Conservation (phyloP, 1,140 invertebrate species). For the Drosophila rufa region DNA sequence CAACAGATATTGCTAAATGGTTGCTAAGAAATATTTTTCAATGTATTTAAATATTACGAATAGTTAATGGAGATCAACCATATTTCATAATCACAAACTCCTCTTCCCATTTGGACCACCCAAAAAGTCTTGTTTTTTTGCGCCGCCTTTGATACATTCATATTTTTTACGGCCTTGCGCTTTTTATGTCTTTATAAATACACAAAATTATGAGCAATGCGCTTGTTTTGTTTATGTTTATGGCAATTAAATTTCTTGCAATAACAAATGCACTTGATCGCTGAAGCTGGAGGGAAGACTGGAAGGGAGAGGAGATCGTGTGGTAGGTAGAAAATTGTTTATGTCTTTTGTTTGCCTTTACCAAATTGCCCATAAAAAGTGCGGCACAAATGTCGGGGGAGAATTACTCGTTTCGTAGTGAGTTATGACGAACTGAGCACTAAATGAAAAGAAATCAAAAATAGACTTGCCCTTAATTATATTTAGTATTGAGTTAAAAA, state of each 20-base stretch:
- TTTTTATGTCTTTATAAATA: slow-evolving; percentile 78
- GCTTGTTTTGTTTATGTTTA: slow-evolving; percentile 62
- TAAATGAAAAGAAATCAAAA: too few species aligned
- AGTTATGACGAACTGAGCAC: too few species aligned
- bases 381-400: slow-evolving; percentile 11
- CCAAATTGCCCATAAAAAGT: slow-evolving; percentile 42
- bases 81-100: background rate
- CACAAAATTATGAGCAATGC: slow-evolving; percentile 64
- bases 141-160: slow-evolving; percentile 72
- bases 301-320: background rate
- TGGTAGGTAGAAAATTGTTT: slow-evolving; percentile 49
- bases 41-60: too few species aligned
- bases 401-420: background rate
- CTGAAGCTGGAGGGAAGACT: too few species aligned
- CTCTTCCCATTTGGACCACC: slow-evolving; percentile 44
- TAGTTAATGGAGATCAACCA: too few species aligned
- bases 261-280: slow-evolving; percentile 59
- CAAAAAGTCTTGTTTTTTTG: slow-evolving; percentile 25
- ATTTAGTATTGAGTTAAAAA: too few species aligned
- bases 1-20: too few species aligned
- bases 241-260: slow-evolving; percentile 73
- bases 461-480: too few species aligned
- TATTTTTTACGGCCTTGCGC: slow-evolving; percentile 65
- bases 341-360: slow-evolving; percentile 35
- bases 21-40: too few species aligned